Percentiles rank a stretch among this genome's conserved stretches.
phyloP scores from a whole-genome alignment of 1,140 invertebrate genomes.

The Megathymus violae region DNA sequence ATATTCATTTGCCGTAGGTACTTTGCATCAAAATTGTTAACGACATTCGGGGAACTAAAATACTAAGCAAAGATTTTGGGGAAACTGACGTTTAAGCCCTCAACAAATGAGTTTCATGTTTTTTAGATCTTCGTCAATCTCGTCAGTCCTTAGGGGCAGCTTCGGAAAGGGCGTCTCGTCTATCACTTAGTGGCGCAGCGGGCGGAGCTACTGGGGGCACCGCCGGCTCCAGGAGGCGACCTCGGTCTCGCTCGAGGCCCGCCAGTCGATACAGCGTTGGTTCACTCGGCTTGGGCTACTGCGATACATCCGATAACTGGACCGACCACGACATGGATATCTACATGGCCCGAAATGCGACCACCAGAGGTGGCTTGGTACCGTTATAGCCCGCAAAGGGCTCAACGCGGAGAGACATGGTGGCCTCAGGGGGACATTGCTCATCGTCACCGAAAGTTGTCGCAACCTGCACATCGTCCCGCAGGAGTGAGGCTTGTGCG shows the following conservation, averaged over 20 bases:
- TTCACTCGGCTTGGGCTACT: too few species aligned
- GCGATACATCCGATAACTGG: too few species aligned
- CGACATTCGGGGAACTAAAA: too few species aligned
- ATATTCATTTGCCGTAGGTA: too few species aligned
- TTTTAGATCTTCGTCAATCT: conserved; percentile 91
- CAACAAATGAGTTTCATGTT: conserved; percentile 25
- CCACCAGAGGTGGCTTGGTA: conserved; percentile 92
- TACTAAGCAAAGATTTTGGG: too few species aligned
- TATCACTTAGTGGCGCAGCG: conserved; percentile 86
- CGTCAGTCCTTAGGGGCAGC: conserved; percentile 91
- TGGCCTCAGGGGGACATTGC: conserved; percentile 44
- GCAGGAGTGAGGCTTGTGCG: conserved; percentile 45
- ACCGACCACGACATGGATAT: conserved; percentile 98
- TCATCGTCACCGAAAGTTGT: conserved; percentile 44
- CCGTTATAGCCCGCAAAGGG: conserved; percentile 87
- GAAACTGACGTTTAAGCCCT: conserved; percentile 4
- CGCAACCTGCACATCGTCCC: conserved; percentile 49
- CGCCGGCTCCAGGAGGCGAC: conserved; percentile 87
- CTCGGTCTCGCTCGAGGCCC: too few species aligned
- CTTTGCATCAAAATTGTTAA: too few species aligned
- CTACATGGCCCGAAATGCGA: conserved; percentile 95
- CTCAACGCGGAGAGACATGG: conserved; percentile 43
- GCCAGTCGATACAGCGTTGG: too few species aligned
- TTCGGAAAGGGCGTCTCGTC: conserved; percentile 90
- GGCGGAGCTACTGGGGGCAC: conserved; percentile 83